These are phyloP conservation scores for Pseudococcus longispinus DNA, from an alignment of 2,888 invertebrate species.

Conservation along the genomic window DNA sequence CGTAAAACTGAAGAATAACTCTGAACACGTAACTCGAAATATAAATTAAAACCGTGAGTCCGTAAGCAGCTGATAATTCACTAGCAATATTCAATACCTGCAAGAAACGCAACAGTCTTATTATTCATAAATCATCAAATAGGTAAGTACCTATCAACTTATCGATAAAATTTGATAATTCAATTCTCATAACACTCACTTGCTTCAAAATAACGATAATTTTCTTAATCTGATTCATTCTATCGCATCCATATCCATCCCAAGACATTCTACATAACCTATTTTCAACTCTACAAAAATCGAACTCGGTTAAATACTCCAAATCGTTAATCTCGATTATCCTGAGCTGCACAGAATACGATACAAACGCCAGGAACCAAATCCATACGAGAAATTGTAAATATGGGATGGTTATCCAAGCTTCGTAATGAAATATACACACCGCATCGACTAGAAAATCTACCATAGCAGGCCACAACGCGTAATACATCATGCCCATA, in stretches of 20 bases:
- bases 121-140: neutral
- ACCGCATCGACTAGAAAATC: neutral
- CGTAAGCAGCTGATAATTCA: neutral
- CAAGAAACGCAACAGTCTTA: neutral
- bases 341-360: neutral
- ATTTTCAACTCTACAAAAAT: neutral
- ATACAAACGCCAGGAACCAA: neutral
- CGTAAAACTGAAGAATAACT: neutral
- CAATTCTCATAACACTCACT: neutral
- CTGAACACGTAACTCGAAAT: neutral
- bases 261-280: neutral
- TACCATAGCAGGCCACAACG: neutral
- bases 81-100: slow-evolving; percentile 7
- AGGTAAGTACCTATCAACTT: neutral
- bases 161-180: neutral
- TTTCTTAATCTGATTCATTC: neutral
- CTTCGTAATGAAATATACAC: neutral
- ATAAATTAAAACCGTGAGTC: neutral
- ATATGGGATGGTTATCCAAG: neutral
- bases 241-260: neutral
- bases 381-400: neutral
- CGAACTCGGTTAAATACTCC: neutral
- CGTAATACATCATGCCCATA: neutral
- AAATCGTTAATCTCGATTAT: neutral
- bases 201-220: neutral